Percentiles rank a stretch among this genome's conserved stretches.
phyloP scores from a whole-genome alignment of 2,888 invertebrate species.

The Sinodicranocentrus sp. region DNA sequence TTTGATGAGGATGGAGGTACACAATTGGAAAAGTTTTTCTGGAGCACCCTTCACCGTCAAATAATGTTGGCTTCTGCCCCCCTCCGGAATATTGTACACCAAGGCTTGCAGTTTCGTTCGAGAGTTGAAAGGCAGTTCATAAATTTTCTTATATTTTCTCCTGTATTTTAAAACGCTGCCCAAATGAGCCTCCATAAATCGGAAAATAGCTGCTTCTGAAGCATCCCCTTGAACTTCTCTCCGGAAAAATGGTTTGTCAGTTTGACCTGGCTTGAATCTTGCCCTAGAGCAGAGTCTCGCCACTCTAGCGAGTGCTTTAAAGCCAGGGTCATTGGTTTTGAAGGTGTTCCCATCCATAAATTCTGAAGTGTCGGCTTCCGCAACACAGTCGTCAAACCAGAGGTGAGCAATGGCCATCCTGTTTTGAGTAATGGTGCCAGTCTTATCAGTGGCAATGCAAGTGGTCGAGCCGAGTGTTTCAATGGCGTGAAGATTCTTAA shows the following conservation, averaged over 20 bases:
- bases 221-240: constrained; percentile 70
- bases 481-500: constrained; percentile 73
- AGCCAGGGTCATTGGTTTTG: constrained; percentile 62
- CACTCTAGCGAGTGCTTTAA: constrained; percentile 66
- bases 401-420: constrained; percentile 64
- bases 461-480: constrained; percentile 71
- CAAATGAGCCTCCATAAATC: constrained; percentile 66
- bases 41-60: constrained; percentile 67
- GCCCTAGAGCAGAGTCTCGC: constrained; percentile 71
- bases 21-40: constrained; percentile 61
- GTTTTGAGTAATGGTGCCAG: constrained; percentile 74
- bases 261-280: constrained; percentile 65
- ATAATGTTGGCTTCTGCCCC: constrained; percentile 37
- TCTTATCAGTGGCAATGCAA: constrained; percentile 73
- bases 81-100: constrained; percentile 68
- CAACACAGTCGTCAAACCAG: constrained; percentile 63
- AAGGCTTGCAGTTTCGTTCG: constrained; percentile 72
- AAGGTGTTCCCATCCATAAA: constrained; percentile 47
- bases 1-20: constrained; percentile 58
- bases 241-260: constrained; percentile 58
- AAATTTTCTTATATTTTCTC: constrained; percentile 70
- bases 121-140: constrained; percentile 75
- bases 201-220: constrained; percentile 73
- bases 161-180: constrained; percentile 71
- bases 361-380: constrained; percentile 67